Conservation (phyloP, 1,140 invertebrate genomes). For the Brachionus koreanus region DNA sequence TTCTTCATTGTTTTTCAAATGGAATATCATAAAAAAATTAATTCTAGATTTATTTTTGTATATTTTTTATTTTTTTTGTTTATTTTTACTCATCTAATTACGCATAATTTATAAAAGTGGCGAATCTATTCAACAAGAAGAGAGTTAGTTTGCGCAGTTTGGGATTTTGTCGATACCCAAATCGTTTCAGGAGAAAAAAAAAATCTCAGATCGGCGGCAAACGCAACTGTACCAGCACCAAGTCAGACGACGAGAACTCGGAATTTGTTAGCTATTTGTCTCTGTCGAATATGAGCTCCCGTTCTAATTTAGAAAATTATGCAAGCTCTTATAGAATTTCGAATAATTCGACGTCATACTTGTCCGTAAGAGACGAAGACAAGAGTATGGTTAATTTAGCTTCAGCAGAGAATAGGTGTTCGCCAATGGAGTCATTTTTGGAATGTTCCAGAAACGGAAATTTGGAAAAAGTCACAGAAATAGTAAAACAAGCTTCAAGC, state of each 20-base stretch:
- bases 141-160: background rate
- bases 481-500: constrained; percentile 37
- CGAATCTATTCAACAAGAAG: constrained; percentile 13
- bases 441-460: constrained; percentile 33
- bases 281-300: background rate
- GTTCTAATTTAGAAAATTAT: background rate
- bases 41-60: background rate
- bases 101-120: background rate
- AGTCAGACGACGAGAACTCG: background rate
- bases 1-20: background rate
- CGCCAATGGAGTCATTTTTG: background rate
- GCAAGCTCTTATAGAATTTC: background rate
- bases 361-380: background rate
- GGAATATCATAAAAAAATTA: background rate
- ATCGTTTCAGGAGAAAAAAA: background rate
- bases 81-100: background rate
- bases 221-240: background rate
- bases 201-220: background rate
- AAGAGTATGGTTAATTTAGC: background rate
- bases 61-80: background rate
- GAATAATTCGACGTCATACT: background rate
- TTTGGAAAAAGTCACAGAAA: background rate
- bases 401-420: background rate
- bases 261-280: background rate
- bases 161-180: background rate